Base-by-base conservation (phyloP, 2,888 invertebrate species). In the Nomada ferruginata region DNA sequence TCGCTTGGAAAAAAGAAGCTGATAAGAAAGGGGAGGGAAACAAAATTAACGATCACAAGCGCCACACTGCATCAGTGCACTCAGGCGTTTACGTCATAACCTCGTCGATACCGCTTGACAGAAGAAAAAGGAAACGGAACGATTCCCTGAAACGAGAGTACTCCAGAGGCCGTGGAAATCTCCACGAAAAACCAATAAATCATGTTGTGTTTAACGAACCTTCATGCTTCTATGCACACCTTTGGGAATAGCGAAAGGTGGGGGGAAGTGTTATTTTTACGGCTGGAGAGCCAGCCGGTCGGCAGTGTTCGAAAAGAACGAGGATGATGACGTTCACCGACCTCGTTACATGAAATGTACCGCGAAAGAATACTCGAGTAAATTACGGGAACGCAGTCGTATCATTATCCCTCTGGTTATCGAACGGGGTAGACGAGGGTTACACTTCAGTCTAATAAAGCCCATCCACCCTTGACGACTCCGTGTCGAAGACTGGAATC, bases 121-220 rank as follows among this genome's bases (percentile, higher is more conserved):
- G 68, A 64, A 65, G 79, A 57, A 65, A 74, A 75, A 61, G 69
- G 59, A 73, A 77, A 80, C 75, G 65, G 63, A 71, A 75, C 76
- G 68, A 68, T 70, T 85, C 82, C 76, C 84, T 82, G 69, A 73
- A 76, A 74, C 82, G 75, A 87, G 87, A 85, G 85, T 70, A 87
- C 86, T 82, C 87, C 50, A 65, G 87, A 77, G 86, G 44, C 72
- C 18, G 65, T 76, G 78, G 76, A 75, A 79, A 79, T 85, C 79
- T 82, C 75, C 73, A 79, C 75, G 86, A 82, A 79, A 86, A 86
- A 85, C 85, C 86, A 80, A 86, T 87, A 87, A 86, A 86, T 83
- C 87, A 87, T 82, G 79, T 79, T 87, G 87, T 79, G 79, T 87
- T 86, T 86, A 86, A 86, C 85, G 85, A 87, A 86, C 86, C 85